A percentile compares a stretch with the other conserved stretches of the same genome.
These are phyloP conservation scores for Hyppa rectilinea DNA, from an alignment of 2,888 invertebrate species.

Conservation along the genomic window DNA sequence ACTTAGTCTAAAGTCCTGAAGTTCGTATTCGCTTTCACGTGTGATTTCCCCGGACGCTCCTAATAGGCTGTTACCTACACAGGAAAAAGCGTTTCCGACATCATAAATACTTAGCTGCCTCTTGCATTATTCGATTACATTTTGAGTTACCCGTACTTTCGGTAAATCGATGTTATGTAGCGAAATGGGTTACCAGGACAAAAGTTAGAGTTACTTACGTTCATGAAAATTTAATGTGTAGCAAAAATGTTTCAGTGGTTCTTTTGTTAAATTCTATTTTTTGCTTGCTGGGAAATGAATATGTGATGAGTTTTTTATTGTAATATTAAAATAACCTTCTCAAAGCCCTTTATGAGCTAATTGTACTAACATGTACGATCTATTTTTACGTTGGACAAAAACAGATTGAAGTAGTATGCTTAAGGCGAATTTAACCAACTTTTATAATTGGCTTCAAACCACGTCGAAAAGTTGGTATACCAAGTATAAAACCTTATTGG, in stretches of 20 bases:
- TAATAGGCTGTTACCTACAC: conserved; percentile 63
- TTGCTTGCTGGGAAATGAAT: conserved; percentile 1
- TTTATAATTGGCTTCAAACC: too few species aligned
- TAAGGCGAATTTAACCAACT: too few species aligned
- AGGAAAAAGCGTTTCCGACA: conserved; percentile 62
- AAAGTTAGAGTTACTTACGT: neutral
- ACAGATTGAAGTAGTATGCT: neutral
- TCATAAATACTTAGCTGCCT: conserved; percentile 59
- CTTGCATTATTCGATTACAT: conserved; percentile 60
- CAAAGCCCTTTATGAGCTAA: neutral
- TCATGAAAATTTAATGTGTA: conserved; percentile 6
- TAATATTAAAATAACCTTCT: neutral
- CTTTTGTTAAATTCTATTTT: conserved; percentile 12
- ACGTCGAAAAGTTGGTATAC: too few species aligned
- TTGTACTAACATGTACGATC: neutral
- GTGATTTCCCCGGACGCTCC: conserved; percentile 82
- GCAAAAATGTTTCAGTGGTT: neutral
- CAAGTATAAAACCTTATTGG: too few species aligned
- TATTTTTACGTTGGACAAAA: neutral
- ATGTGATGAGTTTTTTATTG: conserved; percentile 6
- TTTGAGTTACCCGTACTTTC: conserved; percentile 39
- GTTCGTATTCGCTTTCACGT: conserved; percentile 77
- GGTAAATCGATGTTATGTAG: conserved; percentile 29
- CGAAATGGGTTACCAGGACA: conserved; percentile 2
- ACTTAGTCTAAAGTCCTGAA: conserved; percentile 51